Percentiles rank a stretch among this genome's conserved stretches.
These are phyloP conservation scores for Poliocrania exsul DNA, from an alignment of 2,797 vertebrate genomes.

Conservation along the genomic window DNA sequence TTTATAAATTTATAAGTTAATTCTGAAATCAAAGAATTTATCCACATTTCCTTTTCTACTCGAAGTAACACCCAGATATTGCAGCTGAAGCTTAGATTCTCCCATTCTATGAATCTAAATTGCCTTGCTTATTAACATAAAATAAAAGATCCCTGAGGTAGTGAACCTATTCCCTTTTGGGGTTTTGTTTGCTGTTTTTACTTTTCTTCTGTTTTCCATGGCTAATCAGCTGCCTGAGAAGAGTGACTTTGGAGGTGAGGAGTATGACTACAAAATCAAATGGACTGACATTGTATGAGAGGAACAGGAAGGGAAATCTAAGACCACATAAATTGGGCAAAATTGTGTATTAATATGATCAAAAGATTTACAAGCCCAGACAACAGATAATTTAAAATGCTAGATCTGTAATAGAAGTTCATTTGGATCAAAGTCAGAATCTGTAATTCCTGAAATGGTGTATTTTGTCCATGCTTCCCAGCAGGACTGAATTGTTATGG, in stretches of 20 bases:
- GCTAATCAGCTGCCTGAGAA: not conserved
- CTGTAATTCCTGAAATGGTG: not conserved
- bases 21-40: not conserved
- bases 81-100: not conserved
- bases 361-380: not conserved
- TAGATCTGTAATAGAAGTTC: not conserved
- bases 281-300: not conserved
- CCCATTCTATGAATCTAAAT: not conserved
- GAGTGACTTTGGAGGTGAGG: not conserved
- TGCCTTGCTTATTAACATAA: not conserved
- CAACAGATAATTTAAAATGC: not conserved
- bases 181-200: not conserved
- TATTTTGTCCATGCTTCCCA: not conserved
- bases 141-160: not conserved
- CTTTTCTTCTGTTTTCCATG: not conserved
- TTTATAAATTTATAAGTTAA: not conserved
- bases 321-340: not conserved
- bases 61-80: not conserved
- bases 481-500: slow-evolving; percentile 21
- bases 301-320: not conserved
- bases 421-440: not conserved
- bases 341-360: not conserved
- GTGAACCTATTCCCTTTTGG: not conserved
- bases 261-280: not conserved
- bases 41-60: not conserved